These are phyloP conservation scores for Conus ventricosus DNA, from an alignment of 1,140 invertebrate species.

Conservation along the genomic window DNA sequence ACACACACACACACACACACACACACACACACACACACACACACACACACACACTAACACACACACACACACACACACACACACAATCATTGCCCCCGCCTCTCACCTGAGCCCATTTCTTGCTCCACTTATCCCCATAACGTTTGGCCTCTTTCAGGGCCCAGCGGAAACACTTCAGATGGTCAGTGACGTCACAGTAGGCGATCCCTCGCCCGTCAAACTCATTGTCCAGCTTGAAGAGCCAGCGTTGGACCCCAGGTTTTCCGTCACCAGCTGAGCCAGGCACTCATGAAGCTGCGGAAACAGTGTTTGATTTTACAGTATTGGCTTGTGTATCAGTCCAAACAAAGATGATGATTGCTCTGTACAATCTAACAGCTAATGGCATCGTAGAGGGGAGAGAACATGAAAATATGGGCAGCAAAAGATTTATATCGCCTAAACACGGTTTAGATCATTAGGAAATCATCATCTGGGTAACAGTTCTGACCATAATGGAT, in stretches of 20 bases:
- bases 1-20: no score
- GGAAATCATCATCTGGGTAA: no score
- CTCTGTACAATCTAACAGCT: no score
- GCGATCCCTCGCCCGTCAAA: slow-evolving; percentile 74
- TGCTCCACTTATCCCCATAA: slow-evolving; percentile 74
- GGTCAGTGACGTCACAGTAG: slow-evolving; percentile 68
- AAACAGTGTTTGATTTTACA: slow-evolving; percentile 22
- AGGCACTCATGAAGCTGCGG: slow-evolving; percentile 72
- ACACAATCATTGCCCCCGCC: neutral
- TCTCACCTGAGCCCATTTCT: slow-evolving; percentile 74
- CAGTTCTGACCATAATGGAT: no score
- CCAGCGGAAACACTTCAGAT: slow-evolving; percentile 72
- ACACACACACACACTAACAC: neutral
- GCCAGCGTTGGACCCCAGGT: slow-evolving; percentile 72
- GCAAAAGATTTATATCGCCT: no score
- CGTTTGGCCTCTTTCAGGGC: slow-evolving; percentile 70
- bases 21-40: neutral
- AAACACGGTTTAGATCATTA: no score
- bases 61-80: neutral
- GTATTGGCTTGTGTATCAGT: no score
- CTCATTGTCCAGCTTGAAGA: slow-evolving; percentile 74
- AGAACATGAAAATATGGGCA: no score
- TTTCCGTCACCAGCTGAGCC: slow-evolving; percentile 73
- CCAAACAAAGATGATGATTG: no score
- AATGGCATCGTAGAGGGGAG: no score